These are phyloP conservation scores for Cynoglossus semilaevis DNA, from an alignment of 2,113 vertebrate species.

Conservation along the genomic window DNA sequence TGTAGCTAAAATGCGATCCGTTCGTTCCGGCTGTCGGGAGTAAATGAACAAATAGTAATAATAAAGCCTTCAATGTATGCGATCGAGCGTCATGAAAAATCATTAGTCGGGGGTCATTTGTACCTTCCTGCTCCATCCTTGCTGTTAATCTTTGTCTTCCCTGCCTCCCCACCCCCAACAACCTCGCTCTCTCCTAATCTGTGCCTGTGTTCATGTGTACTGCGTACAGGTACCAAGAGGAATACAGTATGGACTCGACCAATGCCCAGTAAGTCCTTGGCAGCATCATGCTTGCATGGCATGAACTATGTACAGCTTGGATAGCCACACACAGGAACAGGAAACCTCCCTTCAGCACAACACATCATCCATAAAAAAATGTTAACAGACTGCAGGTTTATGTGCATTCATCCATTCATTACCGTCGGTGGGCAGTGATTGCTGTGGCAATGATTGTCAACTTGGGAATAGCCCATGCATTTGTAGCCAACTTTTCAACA, in stretches of 20 bases:
- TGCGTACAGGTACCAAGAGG: slow-evolving; percentile 81
- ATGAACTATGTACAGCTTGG: slow-evolving; percentile 53
- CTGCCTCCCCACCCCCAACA: slow-evolving; percentile 14
- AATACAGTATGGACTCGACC: slow-evolving; percentile 92
- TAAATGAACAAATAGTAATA: too few relatives aligned
- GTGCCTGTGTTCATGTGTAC: slow-evolving; percentile 68
- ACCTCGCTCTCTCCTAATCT: slow-evolving; percentile 45
- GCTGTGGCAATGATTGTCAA: slow-evolving; percentile 9
- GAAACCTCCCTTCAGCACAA: slow-evolving; percentile 3
- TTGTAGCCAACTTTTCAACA: slow-evolving; percentile 60
- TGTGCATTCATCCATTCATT: neutral
- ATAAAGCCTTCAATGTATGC: too few relatives aligned
- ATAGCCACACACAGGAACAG: slow-evolving; percentile 27
- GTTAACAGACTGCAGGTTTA: too few relatives aligned
- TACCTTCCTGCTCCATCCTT: slow-evolving; percentile 24
- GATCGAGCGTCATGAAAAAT: too few relatives aligned
- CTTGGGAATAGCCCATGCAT: neutral
- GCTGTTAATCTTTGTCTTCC: slow-evolving; percentile 5
- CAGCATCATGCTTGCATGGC: slow-evolving; percentile 69
- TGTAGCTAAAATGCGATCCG: too few relatives aligned
- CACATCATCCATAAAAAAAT: slow-evolving; percentile 1
- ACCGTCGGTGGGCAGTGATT: slow-evolving; percentile 5
- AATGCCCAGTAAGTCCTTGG: slow-evolving; percentile 82
- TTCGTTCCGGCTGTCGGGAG: too few relatives aligned
- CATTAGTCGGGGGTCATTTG: slow-evolving; percentile 12